Evolutionary conservation across 2,888 invertebrate genomes (phyloP).

Genomic region (Limnephilus auricula): DNA sequence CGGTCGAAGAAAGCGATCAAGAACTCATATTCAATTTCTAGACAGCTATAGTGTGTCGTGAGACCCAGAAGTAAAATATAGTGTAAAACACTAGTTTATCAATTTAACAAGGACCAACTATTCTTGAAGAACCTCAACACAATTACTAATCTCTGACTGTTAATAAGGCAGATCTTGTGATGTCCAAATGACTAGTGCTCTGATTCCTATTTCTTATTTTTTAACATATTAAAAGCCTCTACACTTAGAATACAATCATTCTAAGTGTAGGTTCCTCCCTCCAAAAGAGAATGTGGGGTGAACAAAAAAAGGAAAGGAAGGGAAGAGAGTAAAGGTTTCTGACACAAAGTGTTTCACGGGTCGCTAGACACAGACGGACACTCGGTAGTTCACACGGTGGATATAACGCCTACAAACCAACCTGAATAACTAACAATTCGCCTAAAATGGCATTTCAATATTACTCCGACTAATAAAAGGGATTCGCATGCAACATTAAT

Average conservation of each 20-base stretch:
- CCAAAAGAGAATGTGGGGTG: not conserved
- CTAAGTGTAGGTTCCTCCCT: not conserved
- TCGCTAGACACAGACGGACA: slow-evolving; percentile 18
- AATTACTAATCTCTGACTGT: too few species aligned
- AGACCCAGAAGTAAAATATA: too few species aligned
- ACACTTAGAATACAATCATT: not conserved
- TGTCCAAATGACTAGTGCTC: too few species aligned
- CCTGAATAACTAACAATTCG: not conserved
- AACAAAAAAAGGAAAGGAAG: not conserved
- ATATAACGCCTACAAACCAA: not conserved
- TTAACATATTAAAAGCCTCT: not conserved
- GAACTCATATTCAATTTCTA: too few species aligned
- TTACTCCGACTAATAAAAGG: not conserved
- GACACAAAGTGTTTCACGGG: slow-evolving; percentile 7
- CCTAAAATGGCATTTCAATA: not conserved
- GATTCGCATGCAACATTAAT: too few species aligned
- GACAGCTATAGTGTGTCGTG: too few species aligned
- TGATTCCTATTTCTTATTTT: too few species aligned
- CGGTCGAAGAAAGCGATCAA: too few species aligned
- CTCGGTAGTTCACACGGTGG: slow-evolving; percentile 15
- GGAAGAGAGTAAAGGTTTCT: not conserved
- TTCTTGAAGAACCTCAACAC: too few species aligned
- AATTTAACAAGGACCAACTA: too few species aligned
- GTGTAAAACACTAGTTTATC: too few species aligned
- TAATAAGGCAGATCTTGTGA: too few species aligned